These are phyloP conservation scores for Calycopis cecrops DNA, from an alignment of 1,140 invertebrate genomes.

Conservation along the genomic window DNA sequence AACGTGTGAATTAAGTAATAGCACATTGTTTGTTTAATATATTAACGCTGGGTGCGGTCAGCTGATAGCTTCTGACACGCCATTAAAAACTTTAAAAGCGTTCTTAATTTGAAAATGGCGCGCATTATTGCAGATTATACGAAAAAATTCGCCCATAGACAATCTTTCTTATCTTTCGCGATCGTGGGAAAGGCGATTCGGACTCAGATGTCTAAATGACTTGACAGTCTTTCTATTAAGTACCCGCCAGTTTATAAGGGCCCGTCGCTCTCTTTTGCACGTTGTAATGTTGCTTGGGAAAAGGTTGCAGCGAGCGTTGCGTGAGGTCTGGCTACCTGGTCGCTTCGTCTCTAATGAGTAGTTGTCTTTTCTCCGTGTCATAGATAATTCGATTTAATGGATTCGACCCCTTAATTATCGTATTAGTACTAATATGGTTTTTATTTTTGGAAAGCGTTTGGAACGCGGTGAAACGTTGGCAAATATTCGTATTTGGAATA, in stretches of 20 bases:
- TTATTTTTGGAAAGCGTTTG: background rate
- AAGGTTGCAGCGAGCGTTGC: background rate
- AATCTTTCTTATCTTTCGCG: constrained; percentile 38
- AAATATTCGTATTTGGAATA: no score
- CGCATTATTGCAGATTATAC: constrained; percentile 33
- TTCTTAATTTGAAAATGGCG: constrained; percentile 37
- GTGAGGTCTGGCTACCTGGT: constrained; percentile 31
- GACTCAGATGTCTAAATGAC: constrained; percentile 45
- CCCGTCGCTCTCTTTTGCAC: constrained; percentile 22
- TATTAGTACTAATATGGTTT: constrained; percentile 38
- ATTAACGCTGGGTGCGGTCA: constrained; percentile 30
- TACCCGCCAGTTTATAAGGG: constrained; percentile 28
- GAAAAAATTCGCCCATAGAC: constrained; percentile 8
- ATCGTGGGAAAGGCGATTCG: constrained; percentile 59
- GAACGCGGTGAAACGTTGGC: no score
- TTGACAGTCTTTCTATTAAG: constrained; percentile 55
- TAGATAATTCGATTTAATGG: constrained; percentile 70
- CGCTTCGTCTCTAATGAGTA: constrained; percentile 51
- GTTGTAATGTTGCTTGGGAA: background rate
- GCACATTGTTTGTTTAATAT: constrained; percentile 36
- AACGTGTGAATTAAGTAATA: constrained; percentile 32
- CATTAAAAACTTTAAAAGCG: constrained; percentile 24
- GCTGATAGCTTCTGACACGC: constrained; percentile 28
- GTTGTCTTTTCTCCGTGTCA: constrained; percentile 67
- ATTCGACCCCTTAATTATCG: constrained; percentile 55